These are phyloP conservation scores for Eubasilissa regina DNA, from an alignment of 1,140 invertebrate species.

Conservation along the genomic window DNA sequence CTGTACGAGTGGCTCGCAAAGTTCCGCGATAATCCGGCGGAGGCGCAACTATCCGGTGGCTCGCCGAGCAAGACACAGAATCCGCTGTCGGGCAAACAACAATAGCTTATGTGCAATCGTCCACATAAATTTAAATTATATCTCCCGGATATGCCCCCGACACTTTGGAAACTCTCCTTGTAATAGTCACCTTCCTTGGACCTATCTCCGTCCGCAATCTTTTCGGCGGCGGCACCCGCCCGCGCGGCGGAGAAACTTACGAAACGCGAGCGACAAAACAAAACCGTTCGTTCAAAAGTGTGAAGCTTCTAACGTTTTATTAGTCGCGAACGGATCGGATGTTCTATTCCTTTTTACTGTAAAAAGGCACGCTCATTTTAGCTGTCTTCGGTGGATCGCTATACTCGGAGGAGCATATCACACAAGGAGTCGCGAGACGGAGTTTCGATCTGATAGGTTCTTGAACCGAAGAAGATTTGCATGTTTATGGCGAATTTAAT, in stretches of 20 bases:
- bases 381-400: slow-evolving; percentile 1
- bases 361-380: not conserved
- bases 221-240: slow-evolving; percentile 22
- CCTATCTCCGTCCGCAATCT: slow-evolving; percentile 50
- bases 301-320: not conserved
- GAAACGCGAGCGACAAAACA: not conserved
- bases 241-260: not conserved
- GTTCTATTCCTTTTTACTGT: not conserved
- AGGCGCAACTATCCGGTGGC: no score
- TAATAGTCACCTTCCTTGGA: slow-evolving; percentile 36
- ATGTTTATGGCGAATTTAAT: slow-evolving; percentile 59
- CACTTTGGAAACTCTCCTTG: slow-evolving; percentile 19
- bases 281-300: not conserved
- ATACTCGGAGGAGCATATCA: slow-evolving; percentile 31
- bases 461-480: slow-evolving; percentile 54
- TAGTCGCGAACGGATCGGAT: not conserved
- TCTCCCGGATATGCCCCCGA: slow-evolving; percentile 27
- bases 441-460: slow-evolving; percentile 53
- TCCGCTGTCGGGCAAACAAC: slow-evolving; percentile 18
- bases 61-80: not conserved
- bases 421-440: slow-evolving; percentile 52
- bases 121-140: slow-evolving; percentile 44
- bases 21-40: not conserved
- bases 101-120: slow-evolving; percentile 43
- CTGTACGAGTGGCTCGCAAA: no score